These are phyloP conservation scores for Diaprepes abbreviatus DNA, from an alignment of 2,888 invertebrate genomes.

Conservation along the genomic window DNA sequence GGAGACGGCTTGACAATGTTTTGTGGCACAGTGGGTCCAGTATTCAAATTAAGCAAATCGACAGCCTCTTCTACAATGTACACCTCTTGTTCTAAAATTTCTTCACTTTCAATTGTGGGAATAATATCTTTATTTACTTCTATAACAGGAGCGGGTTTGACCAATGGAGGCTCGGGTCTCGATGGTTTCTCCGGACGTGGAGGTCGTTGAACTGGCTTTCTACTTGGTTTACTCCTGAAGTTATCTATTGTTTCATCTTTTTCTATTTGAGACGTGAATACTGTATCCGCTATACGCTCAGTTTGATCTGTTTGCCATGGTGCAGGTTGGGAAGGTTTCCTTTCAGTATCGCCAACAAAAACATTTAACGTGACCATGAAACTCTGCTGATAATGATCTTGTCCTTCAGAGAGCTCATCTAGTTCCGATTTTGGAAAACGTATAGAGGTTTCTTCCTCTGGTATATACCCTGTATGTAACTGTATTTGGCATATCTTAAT, in stretches of 20 bases:
- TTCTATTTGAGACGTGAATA: conserved; percentile 85
- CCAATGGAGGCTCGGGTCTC: conserved; percentile 59
- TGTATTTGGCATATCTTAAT: conserved; percentile 90
- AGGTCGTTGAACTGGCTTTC: conserved; percentile 57
- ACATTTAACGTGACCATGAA: conserved; percentile 80
- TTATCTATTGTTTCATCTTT: conserved; percentile 88
- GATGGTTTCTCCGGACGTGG: conserved; percentile 66
- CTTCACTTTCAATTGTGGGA: conserved; percentile 54
- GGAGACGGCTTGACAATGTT: conserved; percentile 55
- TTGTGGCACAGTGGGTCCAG: conserved; percentile 46
- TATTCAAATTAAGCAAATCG: conserved; percentile 73
- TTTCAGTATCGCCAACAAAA: conserved; percentile 79
- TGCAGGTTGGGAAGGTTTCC: conserved; percentile 76
- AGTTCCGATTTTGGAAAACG: conserved; percentile 83
- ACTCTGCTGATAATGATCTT: conserved; percentile 76
- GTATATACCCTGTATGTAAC: conserved; percentile 90
- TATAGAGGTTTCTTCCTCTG: conserved; percentile 80
- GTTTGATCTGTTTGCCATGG: conserved; percentile 83
- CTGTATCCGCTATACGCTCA: conserved; percentile 70
- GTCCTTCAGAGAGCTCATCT: conserved; percentile 82
- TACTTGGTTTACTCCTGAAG: conserved; percentile 73
- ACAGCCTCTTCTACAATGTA: conserved; percentile 68
- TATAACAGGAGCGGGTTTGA: conserved; percentile 53
- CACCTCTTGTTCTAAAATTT: conserved; percentile 46
- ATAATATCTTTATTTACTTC: conserved; percentile 52